Evolutionary conservation across 2,888 invertebrate genomes (phyloP).

Genomic region (Oligia strigilis): DNA sequence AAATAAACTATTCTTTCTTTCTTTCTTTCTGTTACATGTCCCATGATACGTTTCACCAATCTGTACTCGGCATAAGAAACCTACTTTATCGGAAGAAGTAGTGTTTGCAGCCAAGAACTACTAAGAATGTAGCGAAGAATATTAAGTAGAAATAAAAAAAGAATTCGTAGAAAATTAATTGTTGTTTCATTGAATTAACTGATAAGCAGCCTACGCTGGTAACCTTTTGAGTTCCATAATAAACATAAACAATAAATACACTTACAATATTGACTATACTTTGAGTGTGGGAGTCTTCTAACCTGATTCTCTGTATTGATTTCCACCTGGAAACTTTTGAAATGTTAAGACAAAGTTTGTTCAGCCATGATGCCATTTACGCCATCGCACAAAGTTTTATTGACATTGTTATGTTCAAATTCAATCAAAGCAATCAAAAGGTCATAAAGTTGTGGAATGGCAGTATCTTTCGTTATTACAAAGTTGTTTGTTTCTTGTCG

Average conservation of each 20-base stretch:
- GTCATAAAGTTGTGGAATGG: conserved; percentile 39
- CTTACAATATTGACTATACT: neutral
- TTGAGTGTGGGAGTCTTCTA: neutral
- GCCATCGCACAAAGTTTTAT: conserved; percentile 47
- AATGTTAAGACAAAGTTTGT: conserved; percentile 28
- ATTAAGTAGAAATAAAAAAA: neutral
- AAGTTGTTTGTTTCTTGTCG: conserved; percentile 1
- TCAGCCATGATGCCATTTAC: conserved; percentile 32
- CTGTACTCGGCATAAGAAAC: neutral
- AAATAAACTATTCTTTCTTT: no score
- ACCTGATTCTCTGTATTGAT: neutral
- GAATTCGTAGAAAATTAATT: neutral
- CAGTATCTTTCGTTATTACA: neutral
- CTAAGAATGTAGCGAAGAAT: no score
- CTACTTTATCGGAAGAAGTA: neutral
- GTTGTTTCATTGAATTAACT: neutral
- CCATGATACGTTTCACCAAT: neutral
- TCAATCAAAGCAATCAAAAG: conserved; percentile 51
- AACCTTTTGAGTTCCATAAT: neutral
- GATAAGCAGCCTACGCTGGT: neutral
- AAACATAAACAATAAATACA: neutral
- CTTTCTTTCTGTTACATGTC: neutral
- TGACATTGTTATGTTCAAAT: conserved; percentile 58
- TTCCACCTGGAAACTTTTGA: conserved; percentile 5
- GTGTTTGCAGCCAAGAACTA: neutral